Evolutionary conservation across 2,113 vertebrate genomes (phyloP), one percentile per base, ranked within the genome.

Genomic region (Equus quagga): DNA sequence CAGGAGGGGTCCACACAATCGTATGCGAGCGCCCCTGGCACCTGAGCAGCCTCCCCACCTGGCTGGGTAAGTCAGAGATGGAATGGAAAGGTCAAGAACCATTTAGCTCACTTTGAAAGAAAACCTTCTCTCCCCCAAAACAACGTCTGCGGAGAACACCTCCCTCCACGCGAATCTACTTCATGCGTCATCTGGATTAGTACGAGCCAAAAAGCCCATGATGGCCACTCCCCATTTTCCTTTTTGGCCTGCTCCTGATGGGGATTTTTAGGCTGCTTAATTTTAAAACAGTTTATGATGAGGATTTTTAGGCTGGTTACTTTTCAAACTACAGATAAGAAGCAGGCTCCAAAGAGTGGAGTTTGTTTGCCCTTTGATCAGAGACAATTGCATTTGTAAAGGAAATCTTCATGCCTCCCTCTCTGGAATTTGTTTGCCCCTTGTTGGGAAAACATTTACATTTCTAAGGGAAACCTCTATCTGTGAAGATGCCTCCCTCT

Each of bases 91-190:
- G 44, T 58, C 41, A 65, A 67, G 13, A 36, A 60, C 49, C 33
- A n/a, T 82, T 76, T 26, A 56, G 19, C 60, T 81, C 54, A 15
- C 36, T 85, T 17, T 76, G 64, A 76, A 86, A 76, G 28, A 54
- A 83, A 95, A 65, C 26, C 26, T 72, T 64, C 60, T 60, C 51
- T 75, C 44, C n/a, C 65, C 28, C 41, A 23, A 94, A 86, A 92
- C 9, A 18, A 76, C 21, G 21, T 60, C 19, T 44, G 15, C 33
- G 14, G 31, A 28, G 83, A 72, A n/a, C 15, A 23, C 21, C 44
- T 62, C 56, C 51, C 44, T 70, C 62, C 18, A 76, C 2, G 28
- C 19, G 56, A 64, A 88, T 67, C 13, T 31, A 33, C 13, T 67
- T 62, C 44, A 19, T 17, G 7, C 46, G 41, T 36, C n/a, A 46